Conservation (phyloP, 2,888 invertebrate genomes). For the Pristionchus entomophagus region DNA sequence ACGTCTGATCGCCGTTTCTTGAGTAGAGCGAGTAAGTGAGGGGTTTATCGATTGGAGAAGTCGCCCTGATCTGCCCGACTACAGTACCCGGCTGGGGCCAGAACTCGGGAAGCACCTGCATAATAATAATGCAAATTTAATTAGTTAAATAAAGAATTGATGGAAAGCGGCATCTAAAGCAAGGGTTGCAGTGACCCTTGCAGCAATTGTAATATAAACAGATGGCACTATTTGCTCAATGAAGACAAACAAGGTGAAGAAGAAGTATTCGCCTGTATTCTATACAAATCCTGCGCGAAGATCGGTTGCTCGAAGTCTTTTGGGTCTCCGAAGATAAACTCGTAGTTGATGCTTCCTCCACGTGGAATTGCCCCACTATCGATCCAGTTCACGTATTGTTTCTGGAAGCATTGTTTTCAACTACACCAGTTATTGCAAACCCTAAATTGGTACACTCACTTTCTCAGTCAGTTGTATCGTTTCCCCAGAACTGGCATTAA, state of each 20-base stretch:
- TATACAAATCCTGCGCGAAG: constrained; percentile 42
- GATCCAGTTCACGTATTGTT: constrained; percentile 39
- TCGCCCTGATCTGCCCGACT: constrained; percentile 14
- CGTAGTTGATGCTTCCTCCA: constrained; percentile 19
- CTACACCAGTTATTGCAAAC: background rate
- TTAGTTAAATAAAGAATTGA: too few species aligned
- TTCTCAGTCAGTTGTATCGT: too few species aligned
- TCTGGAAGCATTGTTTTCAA: constrained; percentile 5
- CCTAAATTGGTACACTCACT: background rate
- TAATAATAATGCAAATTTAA: too few species aligned
- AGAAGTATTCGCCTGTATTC: constrained; percentile 8
- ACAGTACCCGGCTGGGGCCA: constrained; percentile 43
- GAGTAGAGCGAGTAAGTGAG: constrained; percentile 41
- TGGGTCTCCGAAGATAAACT: constrained; percentile 41
- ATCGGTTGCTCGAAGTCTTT: constrained; percentile 43
- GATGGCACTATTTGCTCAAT: too few species aligned
- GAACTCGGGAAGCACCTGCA: constrained; percentile 46
- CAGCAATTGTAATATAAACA: too few species aligned
- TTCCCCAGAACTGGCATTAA: too few species aligned
- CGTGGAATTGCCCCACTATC: constrained; percentile 6
- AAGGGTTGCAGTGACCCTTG: too few species aligned
- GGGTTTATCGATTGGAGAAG: background rate
- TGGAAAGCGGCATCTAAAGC: too few species aligned
- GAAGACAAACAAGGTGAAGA: background rate
- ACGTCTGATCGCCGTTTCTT: background rate